Percentiles rank a stretch among this genome's conserved stretches.
Conservation (phyloP, 1,140 invertebrate genomes). For the Drosophila murphyi region DNA sequence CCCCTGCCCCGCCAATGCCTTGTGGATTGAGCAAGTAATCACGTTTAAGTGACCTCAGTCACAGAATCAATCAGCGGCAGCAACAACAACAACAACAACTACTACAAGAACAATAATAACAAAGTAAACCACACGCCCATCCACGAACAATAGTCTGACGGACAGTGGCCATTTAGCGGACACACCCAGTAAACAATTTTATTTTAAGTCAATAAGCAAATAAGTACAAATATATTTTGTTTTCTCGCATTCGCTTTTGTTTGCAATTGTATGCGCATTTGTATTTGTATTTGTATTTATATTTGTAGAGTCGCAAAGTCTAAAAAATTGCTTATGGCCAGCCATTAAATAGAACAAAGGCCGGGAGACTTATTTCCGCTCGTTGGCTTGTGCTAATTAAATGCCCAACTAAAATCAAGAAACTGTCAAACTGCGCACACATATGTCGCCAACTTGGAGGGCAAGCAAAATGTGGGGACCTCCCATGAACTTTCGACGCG, state of each 20-base stretch:
- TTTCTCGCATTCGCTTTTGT: constrained; percentile 30
- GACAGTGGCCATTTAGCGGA: constrained; percentile 77
- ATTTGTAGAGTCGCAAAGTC: constrained; percentile 47
- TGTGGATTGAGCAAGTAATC: constrained; percentile 68
- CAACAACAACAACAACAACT: constrained; percentile 22
- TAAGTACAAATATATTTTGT: constrained; percentile 65
- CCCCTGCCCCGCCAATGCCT: neutral
- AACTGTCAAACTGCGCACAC: constrained; percentile 11
- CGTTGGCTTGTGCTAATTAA: constrained; percentile 31
- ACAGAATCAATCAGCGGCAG: constrained; percentile 72
- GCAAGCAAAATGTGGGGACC: constrained; percentile 37
- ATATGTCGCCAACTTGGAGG: constrained; percentile 29
- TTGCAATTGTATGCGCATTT: constrained; percentile 17
- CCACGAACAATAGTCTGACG: constrained; percentile 39
- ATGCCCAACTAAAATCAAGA: constrained; percentile 9
- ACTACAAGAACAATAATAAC: constrained; percentile 22
- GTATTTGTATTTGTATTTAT: constrained; percentile 17
- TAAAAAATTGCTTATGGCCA: constrained; percentile 44
- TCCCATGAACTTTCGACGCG: constrained; percentile 71
- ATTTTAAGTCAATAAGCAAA: constrained; percentile 75
- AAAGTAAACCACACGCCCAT: constrained; percentile 31
- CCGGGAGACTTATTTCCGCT: constrained; percentile 36
- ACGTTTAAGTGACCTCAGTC: constrained; percentile 76
- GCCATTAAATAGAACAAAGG: constrained; percentile 57
- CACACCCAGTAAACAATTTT: constrained; percentile 80